Base-by-base conservation (phyloP, 2,888 invertebrate genomes). In the Cephonodes hylas region DNA sequence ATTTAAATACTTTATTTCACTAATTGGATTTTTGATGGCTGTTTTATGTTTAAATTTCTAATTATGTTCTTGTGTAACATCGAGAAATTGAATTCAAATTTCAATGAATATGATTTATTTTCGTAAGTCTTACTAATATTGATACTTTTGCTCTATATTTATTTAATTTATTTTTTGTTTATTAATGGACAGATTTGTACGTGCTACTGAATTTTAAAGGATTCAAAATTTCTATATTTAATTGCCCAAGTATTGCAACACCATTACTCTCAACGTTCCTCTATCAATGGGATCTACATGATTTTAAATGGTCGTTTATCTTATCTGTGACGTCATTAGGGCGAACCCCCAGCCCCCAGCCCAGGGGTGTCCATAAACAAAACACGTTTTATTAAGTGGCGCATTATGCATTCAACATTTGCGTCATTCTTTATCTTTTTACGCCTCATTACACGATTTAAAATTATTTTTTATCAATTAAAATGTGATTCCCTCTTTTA, bases 311-410 rank as follows among this genome's bases (percentile, higher is more conserved):
- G 79, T 80, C 84, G 82, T 86, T 81, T 81, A 83, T 88, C 86
- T 89, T 86, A 86, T 88, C 88, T 85, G 68, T 73, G 79, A 76
- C 74, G 83, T 84, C 85, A 83, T 86, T 85, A 84, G 79, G 71
- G 63, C 38, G 38, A 67, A 38, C 60, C 53, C 48, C 42, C 46
- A 64, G 65, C 71, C 65, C 66, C 62, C 66, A 67, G 38, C 60
- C 44, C 25, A 48, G 42, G 59, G 61, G 53, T 66, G 64, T 65
- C 68, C 67, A 66, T 68, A 70, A 68, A 73, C 70, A 70, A 64
- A 63, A 71, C 67, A 59, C 67, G 44, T 67, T 76, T 75, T 72
- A 76, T 75, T 66, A 70, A 69, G 75, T 74, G 73, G 66, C 67
- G 66, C 34, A 61, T 61, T 61, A 61, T 58, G 34, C 61, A 58